phyloP scores from a whole-genome alignment of 1,140 invertebrate species.

The Drosophila funebris region DNA sequence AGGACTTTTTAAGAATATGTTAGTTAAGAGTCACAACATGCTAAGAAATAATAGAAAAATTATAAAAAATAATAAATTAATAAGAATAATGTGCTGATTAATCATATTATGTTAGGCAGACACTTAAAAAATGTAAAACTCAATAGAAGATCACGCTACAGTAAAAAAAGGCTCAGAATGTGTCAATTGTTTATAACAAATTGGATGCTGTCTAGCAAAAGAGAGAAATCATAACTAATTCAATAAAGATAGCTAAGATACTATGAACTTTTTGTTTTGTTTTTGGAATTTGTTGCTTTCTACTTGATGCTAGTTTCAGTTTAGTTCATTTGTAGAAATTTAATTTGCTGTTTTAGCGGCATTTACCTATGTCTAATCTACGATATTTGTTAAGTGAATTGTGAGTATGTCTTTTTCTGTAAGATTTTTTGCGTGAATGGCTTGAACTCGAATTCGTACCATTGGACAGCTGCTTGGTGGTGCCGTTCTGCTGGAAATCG shows the following conservation, averaged over 20 bases:
- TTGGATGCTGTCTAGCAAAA: slow-evolving; percentile 11
- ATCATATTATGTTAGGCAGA: neutral
- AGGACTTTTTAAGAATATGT: no score
- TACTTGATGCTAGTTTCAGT: slow-evolving; percentile 27
- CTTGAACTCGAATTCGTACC: slow-evolving; percentile 88
- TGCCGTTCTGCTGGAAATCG: slow-evolving; percentile 93
- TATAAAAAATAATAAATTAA: neutral
- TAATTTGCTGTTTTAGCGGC: slow-evolving; percentile 56
- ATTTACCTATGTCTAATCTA: slow-evolving; percentile 84
- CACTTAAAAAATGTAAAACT: neutral
- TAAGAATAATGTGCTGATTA: neutral
- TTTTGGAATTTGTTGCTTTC: slow-evolving; percentile 27
- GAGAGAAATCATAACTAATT: neutral
- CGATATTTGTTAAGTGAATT: slow-evolving; percentile 84
- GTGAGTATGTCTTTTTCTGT: slow-evolving; percentile 84
- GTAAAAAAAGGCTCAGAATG: neutral
- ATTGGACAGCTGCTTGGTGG: slow-evolving; percentile 92
- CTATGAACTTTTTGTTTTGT: no score
- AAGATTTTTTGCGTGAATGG: slow-evolving; percentile 83
- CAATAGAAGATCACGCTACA: neutral
- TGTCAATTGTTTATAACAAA: neutral
- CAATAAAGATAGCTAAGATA: slow-evolving; percentile 18
- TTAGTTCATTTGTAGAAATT: slow-evolving; percentile 29
- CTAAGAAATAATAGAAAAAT: neutral
- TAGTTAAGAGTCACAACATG: slow-evolving; percentile 12